Conservation (phyloP, 2,797 vertebrate species). For the Sternarchorhynchus goeldii region DNA sequence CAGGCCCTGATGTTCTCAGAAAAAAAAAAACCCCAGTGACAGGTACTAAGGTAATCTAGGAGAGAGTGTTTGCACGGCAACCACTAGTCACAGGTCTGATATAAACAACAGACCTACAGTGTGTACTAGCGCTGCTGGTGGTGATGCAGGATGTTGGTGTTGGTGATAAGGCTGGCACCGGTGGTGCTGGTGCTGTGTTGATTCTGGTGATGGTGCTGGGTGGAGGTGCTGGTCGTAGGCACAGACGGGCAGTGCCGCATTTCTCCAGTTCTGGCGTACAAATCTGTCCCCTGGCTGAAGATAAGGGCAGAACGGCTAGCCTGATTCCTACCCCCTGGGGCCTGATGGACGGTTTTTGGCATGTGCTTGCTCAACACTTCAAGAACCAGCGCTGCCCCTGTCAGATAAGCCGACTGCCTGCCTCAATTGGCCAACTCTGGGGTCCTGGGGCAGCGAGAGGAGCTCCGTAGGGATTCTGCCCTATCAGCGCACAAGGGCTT, state of each 20-base stretch:
- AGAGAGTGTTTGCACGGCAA: slow-evolving; percentile 18
- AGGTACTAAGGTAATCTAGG: slow-evolving; percentile 17
- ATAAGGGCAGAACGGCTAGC: slow-evolving; percentile 42
- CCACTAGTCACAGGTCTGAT: slow-evolving; percentile 24
- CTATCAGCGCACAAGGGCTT: slow-evolving; percentile 50
- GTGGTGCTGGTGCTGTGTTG: slow-evolving; percentile 35
- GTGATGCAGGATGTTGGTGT: background rate
- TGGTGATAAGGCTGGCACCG: background rate
- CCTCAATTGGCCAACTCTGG: slow-evolving; percentile 30
- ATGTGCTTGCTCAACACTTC: slow-evolving; percentile 41
- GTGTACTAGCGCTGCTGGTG: background rate
- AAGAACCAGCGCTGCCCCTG: slow-evolving; percentile 26
- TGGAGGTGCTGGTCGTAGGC: background rate
- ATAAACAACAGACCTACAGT: slow-evolving; percentile 37
- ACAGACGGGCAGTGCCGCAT: slow-evolving; percentile 21
- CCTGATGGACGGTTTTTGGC: slow-evolving; percentile 30
- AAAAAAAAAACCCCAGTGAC: slow-evolving; percentile 5
- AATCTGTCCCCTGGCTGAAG: slow-evolving; percentile 28
- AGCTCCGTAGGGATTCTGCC: slow-evolving; percentile 44
- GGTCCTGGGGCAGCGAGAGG: slow-evolving; percentile 30
- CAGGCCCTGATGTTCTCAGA: background rate
- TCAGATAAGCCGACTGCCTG: slow-evolving; percentile 39
- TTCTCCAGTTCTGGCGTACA: slow-evolving; percentile 46
- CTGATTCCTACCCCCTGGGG: slow-evolving; percentile 30
- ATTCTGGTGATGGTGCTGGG: background rate